Conservation (phyloP, 2,888 invertebrate species). For the Eupithecia pulchellata region DNA sequence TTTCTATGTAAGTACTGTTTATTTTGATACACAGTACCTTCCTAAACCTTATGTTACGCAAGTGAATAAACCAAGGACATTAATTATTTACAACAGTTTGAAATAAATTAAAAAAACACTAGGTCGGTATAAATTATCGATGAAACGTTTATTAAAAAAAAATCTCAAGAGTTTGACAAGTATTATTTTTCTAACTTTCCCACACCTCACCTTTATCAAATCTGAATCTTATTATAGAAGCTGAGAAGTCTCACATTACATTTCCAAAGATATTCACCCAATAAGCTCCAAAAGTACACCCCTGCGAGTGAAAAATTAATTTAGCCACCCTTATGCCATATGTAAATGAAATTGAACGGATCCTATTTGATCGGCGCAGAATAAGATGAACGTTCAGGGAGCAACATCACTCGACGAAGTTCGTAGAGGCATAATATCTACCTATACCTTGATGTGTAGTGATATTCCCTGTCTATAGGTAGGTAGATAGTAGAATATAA, state of each 20-base stretch:
- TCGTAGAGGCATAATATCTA: too few relatives aligned
- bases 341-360: conserved; percentile 70
- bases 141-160: too few relatives aligned
- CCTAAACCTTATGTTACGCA: neutral
- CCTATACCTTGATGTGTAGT: too few relatives aligned
- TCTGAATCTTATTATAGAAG: conserved; percentile 37
- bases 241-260: conserved; percentile 34
- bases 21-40: too few relatives aligned
- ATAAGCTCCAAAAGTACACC: conserved; percentile 60
- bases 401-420: conserved; percentile 14
- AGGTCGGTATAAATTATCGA: too few relatives aligned
- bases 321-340: conserved; percentile 64
- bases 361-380: conserved; percentile 38
- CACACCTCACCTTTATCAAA: conserved; percentile 6
- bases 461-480: too few relatives aligned
- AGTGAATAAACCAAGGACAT: neutral
- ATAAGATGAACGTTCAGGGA: neutral
- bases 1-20: too few relatives aligned
- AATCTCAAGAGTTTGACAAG: neutral
- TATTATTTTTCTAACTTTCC: neutral
- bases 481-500: too few relatives aligned
- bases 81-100: too few relatives aligned
- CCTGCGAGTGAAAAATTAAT: conserved; percentile 64
- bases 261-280: conserved; percentile 48
- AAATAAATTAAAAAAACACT: too few relatives aligned